Conservation (phyloP, 1,140 invertebrate genomes). For the Venustaconcha ellipsiformis region DNA sequence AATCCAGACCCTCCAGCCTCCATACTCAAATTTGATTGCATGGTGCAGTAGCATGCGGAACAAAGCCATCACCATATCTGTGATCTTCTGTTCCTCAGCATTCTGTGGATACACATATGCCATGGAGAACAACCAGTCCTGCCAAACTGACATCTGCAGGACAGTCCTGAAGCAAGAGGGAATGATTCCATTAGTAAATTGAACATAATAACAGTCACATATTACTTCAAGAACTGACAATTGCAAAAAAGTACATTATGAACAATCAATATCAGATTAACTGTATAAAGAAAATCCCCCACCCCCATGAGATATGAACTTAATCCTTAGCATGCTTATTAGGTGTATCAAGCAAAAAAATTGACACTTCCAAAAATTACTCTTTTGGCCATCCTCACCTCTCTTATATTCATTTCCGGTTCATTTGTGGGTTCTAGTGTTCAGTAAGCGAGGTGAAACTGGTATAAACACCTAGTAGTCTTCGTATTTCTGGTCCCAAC, state of each 20-base stretch:
- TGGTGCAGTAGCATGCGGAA: slow-evolving; percentile 98
- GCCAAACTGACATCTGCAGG: slow-evolving; percentile 99
- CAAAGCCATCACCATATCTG: slow-evolving; percentile 97
- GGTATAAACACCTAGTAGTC: no score
- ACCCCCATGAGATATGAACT: no score
- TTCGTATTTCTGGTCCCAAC: no score
- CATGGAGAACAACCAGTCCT: slow-evolving; percentile 99
- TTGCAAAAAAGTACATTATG: background rate
- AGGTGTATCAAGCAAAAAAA: no score
- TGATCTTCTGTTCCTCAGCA: slow-evolving; percentile 94
- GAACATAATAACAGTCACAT: background rate
- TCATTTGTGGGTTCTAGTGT: no score
- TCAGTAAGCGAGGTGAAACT: no score
- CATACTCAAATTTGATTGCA: slow-evolving; percentile 99
- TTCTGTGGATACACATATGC: slow-evolving; percentile 98
- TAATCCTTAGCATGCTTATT: no score
- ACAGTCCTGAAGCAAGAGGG: slow-evolving; percentile 78
- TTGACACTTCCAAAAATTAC: no score
- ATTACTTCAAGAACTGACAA: background rate
- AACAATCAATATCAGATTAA: background rate
- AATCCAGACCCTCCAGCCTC: slow-evolving; percentile 99
- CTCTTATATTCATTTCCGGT: no score
- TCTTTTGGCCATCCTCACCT: no score
- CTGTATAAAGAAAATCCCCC: no score
- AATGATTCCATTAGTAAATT: background rate